Base-by-base conservation (phyloP, 2,888 invertebrate species). In the Rutpela maculata region DNA sequence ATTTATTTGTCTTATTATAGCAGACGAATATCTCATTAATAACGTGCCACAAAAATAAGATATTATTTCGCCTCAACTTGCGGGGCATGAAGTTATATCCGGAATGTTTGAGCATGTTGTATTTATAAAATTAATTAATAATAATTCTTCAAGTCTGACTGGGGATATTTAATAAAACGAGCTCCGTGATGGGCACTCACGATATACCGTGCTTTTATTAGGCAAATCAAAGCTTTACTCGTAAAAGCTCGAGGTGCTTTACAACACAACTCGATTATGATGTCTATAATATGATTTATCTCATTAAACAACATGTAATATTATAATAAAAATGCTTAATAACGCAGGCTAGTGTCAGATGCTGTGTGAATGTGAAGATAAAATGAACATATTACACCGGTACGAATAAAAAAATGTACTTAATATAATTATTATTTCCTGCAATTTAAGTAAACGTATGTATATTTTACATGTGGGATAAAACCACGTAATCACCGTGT, bases 361-460 rank as follows among this genome's bases (percentile, higher is more conserved):
- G n/a, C 50, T n/a, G n/a, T 50, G n/a, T n/a, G 50, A 50, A 50
- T 17, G 50, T 50, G 50, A 50, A 15, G 50, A 15, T 50, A 50
- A 50, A 50, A 50, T 17, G 50, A 50, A 50, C 50, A n/a, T 50
- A n/a, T n/a, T 50, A 50, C 50, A 50, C 15, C n/a, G 50, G 50
- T n/a, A 50, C 11, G 50, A n/a, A 50, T 50, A 74, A 67, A 74
- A 74, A 74, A 66, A 66, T 60, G 60, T 56, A 35, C 57, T 50
- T 66, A 43, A 43, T 66, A 50, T 66, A 66, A 66, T 66, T 67
- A 66, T 17, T 15, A 56, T 67, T 67, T 67, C 67, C 67, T 67
- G 67, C n/a, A 67, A 67, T 67, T 50, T 67, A 11, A 26, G 26
- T 56, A 50, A 56, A 26, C 7, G 12, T 67, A 38, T 38, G 65